Evolutionary conservation across 2,113 vertebrate genomes (phyloP).

Genomic region (Sturnus vulgaris): DNA sequence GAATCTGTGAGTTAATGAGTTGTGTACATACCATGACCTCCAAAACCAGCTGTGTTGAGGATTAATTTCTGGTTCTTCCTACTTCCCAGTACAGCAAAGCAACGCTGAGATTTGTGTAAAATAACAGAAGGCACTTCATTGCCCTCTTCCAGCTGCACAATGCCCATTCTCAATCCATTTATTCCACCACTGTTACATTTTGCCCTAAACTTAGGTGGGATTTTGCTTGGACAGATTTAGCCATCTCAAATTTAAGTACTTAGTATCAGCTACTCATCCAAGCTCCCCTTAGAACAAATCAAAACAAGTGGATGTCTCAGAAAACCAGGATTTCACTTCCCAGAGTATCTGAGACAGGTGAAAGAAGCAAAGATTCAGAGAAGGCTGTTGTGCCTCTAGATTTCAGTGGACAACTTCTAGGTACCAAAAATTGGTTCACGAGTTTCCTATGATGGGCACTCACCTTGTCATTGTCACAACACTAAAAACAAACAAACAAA

Average conservation of each 20-base stretch:
- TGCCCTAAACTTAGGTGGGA: neutral
- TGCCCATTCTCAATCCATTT: neutral
- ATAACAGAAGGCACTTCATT: neutral
- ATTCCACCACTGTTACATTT: neutral
- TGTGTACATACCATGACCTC: neutral
- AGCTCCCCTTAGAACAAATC: neutral
- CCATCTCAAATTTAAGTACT: neutral
- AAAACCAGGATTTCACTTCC: neutral
- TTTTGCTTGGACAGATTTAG: neutral
- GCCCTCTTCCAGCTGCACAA: neutral
- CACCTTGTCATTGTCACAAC: neutral
- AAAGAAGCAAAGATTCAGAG: neutral
- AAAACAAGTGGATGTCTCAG: neutral
- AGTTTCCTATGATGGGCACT: neutral
- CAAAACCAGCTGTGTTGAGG: neutral
- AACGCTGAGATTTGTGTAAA: neutral
- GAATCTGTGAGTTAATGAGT: neutral
- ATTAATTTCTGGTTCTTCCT: neutral
- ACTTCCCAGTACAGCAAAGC: neutral
- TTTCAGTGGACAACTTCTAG: neutral
- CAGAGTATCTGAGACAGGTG: neutral
- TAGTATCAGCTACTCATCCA: neutral
- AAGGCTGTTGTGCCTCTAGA: too few species aligned
- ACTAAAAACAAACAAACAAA: neutral
- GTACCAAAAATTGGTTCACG: neutral